Conservation (phyloP, 2,113 vertebrate species). For the Corythoichthys intestinalis region DNA sequence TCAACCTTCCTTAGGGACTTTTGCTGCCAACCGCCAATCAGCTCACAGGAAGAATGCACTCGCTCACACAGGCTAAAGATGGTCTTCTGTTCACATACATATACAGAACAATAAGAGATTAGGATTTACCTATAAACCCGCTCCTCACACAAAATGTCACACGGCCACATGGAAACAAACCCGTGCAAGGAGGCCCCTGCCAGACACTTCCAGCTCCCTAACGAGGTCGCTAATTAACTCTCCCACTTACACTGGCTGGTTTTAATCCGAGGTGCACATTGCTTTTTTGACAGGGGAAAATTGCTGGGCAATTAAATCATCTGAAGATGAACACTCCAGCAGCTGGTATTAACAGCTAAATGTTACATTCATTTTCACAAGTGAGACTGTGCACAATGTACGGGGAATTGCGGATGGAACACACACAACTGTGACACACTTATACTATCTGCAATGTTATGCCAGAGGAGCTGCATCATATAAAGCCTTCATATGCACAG, state of each 20-base stretch:
- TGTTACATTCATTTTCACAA: constrained; percentile 68
- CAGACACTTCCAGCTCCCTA: constrained; percentile 77
- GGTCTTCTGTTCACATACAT: constrained; percentile 30
- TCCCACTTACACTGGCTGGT: constrained; percentile 67
- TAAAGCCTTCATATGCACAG: constrained; percentile 8
- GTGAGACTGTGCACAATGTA: constrained; percentile 48
- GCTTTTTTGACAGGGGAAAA: constrained; percentile 75
- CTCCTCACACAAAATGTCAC: constrained; percentile 13
- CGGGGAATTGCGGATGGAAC: constrained; percentile 28
- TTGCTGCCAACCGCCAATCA: constrained; percentile 1
- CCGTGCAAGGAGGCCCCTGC: constrained; percentile 34
- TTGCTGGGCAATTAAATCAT: constrained; percentile 80
- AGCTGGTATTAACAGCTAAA: constrained; percentile 75
- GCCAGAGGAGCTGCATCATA: neutral
- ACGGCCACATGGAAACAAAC: constrained; percentile 31
- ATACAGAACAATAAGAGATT: constrained; percentile 29
- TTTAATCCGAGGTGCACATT: constrained; percentile 72
- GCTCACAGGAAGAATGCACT: constrained; percentile 20
- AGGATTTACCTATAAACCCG: constrained; percentile 20
- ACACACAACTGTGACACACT: neutral
- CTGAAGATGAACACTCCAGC: constrained; percentile 74
- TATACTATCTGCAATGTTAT: neutral
- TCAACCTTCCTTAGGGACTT: constrained; percentile 2
- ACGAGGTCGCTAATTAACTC: constrained; percentile 81
- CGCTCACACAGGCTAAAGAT: constrained; percentile 25